Conservation (phyloP, 2,888 invertebrate species). For the Phoenoteleia sp. region DNA sequence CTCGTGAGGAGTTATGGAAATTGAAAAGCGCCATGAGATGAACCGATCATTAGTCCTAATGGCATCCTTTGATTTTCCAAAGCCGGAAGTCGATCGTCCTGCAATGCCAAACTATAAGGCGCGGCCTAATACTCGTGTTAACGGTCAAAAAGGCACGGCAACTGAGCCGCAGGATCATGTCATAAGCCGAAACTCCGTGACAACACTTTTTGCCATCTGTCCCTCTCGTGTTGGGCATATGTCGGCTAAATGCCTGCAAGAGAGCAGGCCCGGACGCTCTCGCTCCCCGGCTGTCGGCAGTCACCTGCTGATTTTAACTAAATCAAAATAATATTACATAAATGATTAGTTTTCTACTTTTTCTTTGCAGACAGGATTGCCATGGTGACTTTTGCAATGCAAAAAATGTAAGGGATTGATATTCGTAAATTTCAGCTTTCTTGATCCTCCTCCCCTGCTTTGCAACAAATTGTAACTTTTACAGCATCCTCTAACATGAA, state of each 20-base stretch:
- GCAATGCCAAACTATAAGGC: constrained; percentile 8
- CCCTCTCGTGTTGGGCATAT: constrained; percentile 81
- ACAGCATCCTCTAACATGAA: no score
- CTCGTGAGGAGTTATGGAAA: constrained; percentile 58
- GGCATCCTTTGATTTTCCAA: constrained; percentile 30
- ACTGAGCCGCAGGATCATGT: constrained; percentile 40
- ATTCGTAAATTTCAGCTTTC: no score
- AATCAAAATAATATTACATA: constrained; percentile 82
- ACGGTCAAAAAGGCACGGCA: constrained; percentile 65
- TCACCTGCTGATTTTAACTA: constrained; percentile 82
- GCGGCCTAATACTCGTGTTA: constrained; percentile 63
- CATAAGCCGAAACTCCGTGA: constrained; percentile 34
- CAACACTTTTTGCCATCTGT: constrained; percentile 80
- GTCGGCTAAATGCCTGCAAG: constrained; percentile 70
- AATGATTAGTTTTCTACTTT: constrained; percentile 62
- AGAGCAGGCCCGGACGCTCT: constrained; percentile 68
- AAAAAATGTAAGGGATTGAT: no score
- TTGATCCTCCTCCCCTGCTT: no score
- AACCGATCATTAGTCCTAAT: constrained; percentile 42
- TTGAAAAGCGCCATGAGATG: constrained; percentile 47
- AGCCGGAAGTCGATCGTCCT: constrained; percentile 59
- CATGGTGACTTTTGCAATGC: background rate
- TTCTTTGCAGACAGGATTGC: constrained; percentile 40
- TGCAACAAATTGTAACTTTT: no score
- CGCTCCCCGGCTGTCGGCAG: constrained; percentile 84